A percentile compares a stretch with the other conserved stretches of the same genome.
Evolutionary conservation across 2,113 vertebrate genomes (phyloP).

Genomic region (Stigmatopora nigra): DNA sequence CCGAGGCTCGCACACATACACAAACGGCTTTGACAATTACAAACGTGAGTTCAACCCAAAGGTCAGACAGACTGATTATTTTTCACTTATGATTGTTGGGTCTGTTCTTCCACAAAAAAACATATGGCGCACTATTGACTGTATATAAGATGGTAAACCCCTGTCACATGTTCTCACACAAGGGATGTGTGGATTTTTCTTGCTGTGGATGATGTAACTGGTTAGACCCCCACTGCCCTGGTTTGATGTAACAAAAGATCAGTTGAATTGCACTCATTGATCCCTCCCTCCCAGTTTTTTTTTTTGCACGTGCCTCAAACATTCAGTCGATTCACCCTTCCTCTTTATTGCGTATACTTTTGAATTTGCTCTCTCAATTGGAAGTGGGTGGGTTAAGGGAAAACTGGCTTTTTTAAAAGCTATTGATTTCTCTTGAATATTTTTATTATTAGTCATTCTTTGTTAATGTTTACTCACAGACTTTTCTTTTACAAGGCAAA

Average conservation of each 20-base stretch:
- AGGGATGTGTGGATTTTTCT: conserved; percentile 15
- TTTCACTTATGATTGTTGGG: background rate
- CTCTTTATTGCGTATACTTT: background rate
- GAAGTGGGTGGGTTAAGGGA: background rate
- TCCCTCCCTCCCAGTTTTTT: background rate
- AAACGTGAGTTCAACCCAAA: background rate
- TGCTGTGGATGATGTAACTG: conserved; percentile 50
- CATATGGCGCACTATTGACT: background rate
- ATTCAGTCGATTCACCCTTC: background rate
- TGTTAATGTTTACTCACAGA: too few relatives aligned
- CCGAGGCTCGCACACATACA: background rate
- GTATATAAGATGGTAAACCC: conserved; percentile 23
- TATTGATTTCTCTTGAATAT: background rate
- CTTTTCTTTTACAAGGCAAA: too few relatives aligned
- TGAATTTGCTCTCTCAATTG: conserved; percentile 4
- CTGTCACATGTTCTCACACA: conserved; percentile 38
- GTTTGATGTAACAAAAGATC: conserved; percentile 54
- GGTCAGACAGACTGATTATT: background rate
- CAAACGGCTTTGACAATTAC: background rate
- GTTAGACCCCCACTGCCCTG: conserved; percentile 31
- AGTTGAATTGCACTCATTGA: conserved; percentile 12
- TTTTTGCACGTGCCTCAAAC: background rate
- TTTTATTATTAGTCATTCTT: background rate
- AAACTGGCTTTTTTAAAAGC: background rate
- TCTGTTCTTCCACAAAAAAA: conserved; percentile 8